These are phyloP conservation scores for Morpho deidamia DNA, from an alignment of 2,888 invertebrate genomes.

Conservation along the genomic window DNA sequence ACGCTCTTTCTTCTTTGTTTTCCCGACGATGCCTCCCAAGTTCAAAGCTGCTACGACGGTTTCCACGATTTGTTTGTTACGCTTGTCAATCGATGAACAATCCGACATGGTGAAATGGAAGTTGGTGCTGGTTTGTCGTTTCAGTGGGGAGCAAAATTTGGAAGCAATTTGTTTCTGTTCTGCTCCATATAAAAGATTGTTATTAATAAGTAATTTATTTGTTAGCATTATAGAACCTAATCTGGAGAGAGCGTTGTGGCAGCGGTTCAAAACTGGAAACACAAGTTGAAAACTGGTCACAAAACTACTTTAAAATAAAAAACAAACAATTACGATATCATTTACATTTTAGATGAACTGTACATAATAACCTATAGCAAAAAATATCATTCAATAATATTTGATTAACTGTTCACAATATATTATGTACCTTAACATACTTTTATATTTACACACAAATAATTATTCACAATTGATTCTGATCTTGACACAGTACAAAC, in stretches of 20 bases:
- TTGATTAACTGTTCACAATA: too few species aligned
- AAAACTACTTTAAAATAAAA: background rate
- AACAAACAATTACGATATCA: background rate
- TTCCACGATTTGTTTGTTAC: slow-evolving; percentile 61
- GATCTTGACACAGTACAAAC: too few species aligned
- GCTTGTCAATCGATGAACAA: slow-evolving; percentile 35
- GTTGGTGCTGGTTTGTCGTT: slow-evolving; percentile 52
- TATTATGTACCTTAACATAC: too few species aligned
- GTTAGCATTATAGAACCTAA: slow-evolving; percentile 51
- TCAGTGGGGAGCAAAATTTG: slow-evolving; percentile 63
- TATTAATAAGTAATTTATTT: slow-evolving; percentile 51
- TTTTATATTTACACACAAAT: too few species aligned
- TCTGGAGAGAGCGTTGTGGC: slow-evolving; percentile 50
- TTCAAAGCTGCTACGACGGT: slow-evolving; percentile 53
- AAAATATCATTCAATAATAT: background rate
- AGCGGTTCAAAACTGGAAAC: slow-evolving; percentile 66
- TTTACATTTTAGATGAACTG: background rate
- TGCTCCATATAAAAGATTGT: slow-evolving; percentile 30
- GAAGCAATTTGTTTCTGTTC: slow-evolving; percentile 44
- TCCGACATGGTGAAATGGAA: slow-evolving; percentile 55
- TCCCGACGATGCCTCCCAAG: slow-evolving; percentile 47
- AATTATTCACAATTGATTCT: too few species aligned
- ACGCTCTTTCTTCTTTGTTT: slow-evolving; percentile 44
- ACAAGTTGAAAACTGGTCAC: slow-evolving; percentile 35
- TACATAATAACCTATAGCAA: background rate